Evolutionary conservation across 2,113 vertebrate genomes (phyloP).

Genomic region (Balaeniceps rex): DNA sequence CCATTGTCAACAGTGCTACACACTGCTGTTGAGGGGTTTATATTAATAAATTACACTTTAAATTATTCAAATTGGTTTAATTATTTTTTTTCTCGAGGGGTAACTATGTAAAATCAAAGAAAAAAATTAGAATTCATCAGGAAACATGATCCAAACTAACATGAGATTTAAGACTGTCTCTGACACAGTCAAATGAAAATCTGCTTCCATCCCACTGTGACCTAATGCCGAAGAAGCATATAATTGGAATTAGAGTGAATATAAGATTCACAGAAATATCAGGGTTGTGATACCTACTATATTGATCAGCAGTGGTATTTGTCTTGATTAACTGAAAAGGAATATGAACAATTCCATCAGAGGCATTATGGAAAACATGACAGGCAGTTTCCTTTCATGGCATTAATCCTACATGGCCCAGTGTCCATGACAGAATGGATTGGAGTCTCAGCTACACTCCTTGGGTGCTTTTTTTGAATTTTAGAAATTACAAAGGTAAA

Average conservation of each 20-base stretch:
- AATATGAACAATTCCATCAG: neutral
- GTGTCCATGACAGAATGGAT: neutral
- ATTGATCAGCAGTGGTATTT: neutral
- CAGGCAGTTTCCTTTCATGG: neutral
- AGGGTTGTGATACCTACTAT: neutral
- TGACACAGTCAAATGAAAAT: slow-evolving; percentile 1
- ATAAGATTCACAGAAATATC: neutral
- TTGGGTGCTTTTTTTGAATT: neutral
- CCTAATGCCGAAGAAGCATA: neutral
- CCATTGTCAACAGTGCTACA: neutral
- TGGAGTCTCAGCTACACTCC: neutral
- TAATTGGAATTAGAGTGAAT: slow-evolving; percentile 16
- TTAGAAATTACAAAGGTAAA: neutral
- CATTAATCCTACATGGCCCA: neutral
- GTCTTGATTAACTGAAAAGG: neutral
- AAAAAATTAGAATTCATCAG: neutral
- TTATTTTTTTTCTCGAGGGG: neutral
- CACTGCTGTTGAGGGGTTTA: neutral
- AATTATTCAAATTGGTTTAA: neutral
- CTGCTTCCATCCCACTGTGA: neutral
- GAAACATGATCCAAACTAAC: neutral
- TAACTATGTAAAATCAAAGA: neutral
- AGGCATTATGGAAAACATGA: neutral
- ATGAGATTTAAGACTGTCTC: slow-evolving; percentile 10
- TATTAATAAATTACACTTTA: slow-evolving; percentile 13